Conservation (phyloP, 2,113 vertebrate genomes). For the Jacana jacana region DNA sequence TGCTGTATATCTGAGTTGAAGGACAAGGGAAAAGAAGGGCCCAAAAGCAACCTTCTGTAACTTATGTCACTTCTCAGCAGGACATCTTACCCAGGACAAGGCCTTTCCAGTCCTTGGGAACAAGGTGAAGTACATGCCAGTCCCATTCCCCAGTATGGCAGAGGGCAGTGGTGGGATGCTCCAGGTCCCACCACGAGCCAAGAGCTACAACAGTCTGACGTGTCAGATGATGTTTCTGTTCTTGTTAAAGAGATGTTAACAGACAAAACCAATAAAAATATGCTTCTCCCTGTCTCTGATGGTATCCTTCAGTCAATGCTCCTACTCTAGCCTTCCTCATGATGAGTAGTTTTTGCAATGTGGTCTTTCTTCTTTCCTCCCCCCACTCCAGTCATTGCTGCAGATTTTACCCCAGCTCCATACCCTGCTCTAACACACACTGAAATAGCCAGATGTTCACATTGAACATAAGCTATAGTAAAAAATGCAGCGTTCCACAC, state of each 20-base stretch:
- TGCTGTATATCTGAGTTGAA: neutral
- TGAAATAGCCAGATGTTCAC: neutral
- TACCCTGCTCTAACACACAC: neutral
- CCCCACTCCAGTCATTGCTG: rapidly evolving
- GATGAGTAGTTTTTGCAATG: neutral
- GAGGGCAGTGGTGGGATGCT: neutral
- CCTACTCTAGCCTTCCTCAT: neutral
- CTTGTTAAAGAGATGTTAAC: neutral
- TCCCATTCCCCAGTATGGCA: neutral
- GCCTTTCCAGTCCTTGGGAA: neutral
- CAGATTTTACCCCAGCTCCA: neutral
- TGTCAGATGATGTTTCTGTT: neutral
- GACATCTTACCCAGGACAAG: rapidly evolving
- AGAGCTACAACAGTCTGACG: neutral
- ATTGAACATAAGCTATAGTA: neutral
- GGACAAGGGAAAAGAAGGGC: neutral
- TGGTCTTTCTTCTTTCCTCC: neutral
- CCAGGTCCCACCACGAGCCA: neutral
- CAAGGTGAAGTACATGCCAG: rapidly evolving
- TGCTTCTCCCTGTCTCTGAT: neutral
- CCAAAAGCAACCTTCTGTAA: neutral
- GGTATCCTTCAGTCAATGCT: rapidly evolving
- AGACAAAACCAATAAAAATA: neutral
- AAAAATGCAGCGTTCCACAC: neutral
- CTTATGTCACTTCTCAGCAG: neutral